Evolutionary conservation across 2,113 vertebrate genomes (phyloP).

Genomic region (Hassar affinis): DNA sequence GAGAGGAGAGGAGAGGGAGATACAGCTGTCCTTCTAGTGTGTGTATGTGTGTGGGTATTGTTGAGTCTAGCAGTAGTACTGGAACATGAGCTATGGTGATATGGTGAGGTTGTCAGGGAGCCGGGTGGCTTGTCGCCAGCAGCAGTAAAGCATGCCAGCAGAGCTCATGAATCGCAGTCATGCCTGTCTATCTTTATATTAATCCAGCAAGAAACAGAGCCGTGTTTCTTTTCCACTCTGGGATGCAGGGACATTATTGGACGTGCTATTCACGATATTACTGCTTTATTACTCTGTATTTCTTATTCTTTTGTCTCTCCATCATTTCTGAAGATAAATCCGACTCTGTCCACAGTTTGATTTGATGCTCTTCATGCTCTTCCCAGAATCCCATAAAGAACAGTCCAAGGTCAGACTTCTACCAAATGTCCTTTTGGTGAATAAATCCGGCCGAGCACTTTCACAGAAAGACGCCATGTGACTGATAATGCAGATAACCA

Average conservation of each 20-base stretch:
- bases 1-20: neutral
- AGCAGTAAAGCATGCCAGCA: constrained; percentile 37
- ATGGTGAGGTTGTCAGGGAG: constrained; percentile 36
- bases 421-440: neutral
- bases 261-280: neutral
- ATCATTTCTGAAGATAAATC: neutral
- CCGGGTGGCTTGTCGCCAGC: constrained; percentile 40
- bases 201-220: constrained; percentile 25
- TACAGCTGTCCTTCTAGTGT: neutral
- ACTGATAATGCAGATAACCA: neutral
- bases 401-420: neutral
- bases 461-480: neutral
- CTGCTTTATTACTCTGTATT: neutral
- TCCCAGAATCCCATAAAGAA: neutral
- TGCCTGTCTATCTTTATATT: constrained; percentile 41
- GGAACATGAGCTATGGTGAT: constrained; percentile 32
- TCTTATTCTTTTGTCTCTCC: neutral
- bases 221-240: neutral
- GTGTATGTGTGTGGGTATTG: neutral
- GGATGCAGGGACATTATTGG: neutral
- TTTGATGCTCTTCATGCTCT: neutral
- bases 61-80: constrained; percentile 12
- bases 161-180: constrained; percentile 46
- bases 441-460: neutral
- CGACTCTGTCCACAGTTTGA: neutral